Evolutionary conservation across 2,113 vertebrate species (phyloP), one percentile per base, ranked within the genome.

Genomic region (Nycticryphes semicollaris): DNA sequence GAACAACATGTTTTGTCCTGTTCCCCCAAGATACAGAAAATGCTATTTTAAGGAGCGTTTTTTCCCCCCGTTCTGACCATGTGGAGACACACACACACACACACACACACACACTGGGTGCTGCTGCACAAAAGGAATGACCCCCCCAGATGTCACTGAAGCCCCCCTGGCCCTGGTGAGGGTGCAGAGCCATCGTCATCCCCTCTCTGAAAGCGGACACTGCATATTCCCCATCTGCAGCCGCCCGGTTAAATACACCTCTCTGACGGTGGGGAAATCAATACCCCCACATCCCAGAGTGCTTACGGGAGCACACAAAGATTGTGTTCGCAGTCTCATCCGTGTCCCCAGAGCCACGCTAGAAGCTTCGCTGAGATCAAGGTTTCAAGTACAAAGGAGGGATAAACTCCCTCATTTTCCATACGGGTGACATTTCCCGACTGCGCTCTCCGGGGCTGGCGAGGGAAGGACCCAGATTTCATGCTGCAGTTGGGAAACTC

Each of bases 171-270:
- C 5, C 28, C 24, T 4, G 7, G 31, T 10, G 64, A 30, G 0
- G 14, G 54, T 4, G 47, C 50, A 14, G 59, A 57, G 63, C 33
- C 93, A 22, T 22, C 7, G 4, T 37, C 69, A 56, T 22, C 41
- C 48, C 3, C 35, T 37, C 47, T 35, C 63, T 11, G 43, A 6
- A 41, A 64, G 43, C 82, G 60, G 69, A 9, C 24, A 6, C 9
- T 0, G 45, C 35, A 1, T 3, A 3, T 37, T 47, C 56, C 77
- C 4, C 2, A 3, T 1, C 17, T 7, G 1, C 2, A 41, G 7
- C 54, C 23, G 5, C 1, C 9, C 39, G 2, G 33, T n/a, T 10
- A 53, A 77, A 51, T 5, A 20, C 69, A 12, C 24, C 83, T 23
- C 82, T 41, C 43, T 14, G 37, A 1, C 5, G 18, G 78, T 0